Evolutionary conservation across 2,113 vertebrate species (phyloP).

Genomic region (Rattus rattus): DNA sequence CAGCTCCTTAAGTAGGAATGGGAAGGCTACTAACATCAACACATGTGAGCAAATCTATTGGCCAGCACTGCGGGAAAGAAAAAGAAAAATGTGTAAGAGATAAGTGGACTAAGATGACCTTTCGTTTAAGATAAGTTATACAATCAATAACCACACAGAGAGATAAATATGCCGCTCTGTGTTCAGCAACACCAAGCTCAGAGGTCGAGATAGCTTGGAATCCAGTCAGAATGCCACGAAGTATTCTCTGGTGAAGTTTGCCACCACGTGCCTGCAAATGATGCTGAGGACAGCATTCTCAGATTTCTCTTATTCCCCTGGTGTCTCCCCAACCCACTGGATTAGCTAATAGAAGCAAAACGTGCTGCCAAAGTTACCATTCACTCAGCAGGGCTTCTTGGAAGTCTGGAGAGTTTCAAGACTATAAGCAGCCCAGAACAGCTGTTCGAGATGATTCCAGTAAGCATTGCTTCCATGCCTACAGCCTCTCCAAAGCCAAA

Average conservation of each 20-base stretch:
- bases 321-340: background rate
- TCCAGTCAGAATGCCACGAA: background rate
- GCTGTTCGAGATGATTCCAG: constrained; percentile 14
- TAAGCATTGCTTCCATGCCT: background rate
- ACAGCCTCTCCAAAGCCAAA: background rate
- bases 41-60: background rate
- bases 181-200: background rate
- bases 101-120: constrained; percentile 38
- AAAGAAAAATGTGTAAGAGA: background rate
- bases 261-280: background rate
- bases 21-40: background rate
- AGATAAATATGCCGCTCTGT: background rate
- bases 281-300: constrained; percentile 57
- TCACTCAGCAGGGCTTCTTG: constrained; percentile 53
- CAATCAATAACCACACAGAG: constrained; percentile 49
- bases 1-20: background rate
- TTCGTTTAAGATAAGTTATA: constrained; percentile 56
- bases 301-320: background rate
- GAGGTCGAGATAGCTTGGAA: constrained; percentile 2
- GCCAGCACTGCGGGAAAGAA: background rate
- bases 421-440: constrained; percentile 37
- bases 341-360: constrained; percentile 59
- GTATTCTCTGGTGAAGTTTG: constrained; percentile 24
- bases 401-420: constrained; percentile 16
- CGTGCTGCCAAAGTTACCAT: constrained; percentile 44